These are phyloP conservation scores for Oxytorus armatus DNA, from an alignment of 2,888 invertebrate species.

Conservation along the genomic window DNA sequence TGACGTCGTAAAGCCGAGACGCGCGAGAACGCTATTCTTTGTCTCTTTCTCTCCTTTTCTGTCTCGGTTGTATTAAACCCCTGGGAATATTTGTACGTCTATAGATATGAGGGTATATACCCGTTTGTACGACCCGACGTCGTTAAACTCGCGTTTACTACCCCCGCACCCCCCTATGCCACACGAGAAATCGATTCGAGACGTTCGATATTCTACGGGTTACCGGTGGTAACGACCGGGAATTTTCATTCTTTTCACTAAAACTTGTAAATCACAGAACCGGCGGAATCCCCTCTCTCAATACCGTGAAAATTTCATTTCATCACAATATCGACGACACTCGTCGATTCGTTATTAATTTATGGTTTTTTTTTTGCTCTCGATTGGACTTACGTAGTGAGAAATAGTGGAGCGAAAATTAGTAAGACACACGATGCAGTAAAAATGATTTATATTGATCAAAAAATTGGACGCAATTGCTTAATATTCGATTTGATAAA, in stretches of 20 bases:
- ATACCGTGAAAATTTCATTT: too few relatives aligned
- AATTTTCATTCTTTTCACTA: constrained; percentile 57
- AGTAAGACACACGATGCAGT: too few relatives aligned
- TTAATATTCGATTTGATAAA: too few relatives aligned
- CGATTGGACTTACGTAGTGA: not conserved
- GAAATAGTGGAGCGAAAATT: not conserved
- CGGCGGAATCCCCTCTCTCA: too few relatives aligned
- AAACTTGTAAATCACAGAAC: constrained; percentile 58
- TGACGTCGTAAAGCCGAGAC: constrained; percentile 57
- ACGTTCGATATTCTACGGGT: constrained; percentile 63
- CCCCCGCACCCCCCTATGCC: constrained; percentile 20
- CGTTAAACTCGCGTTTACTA: constrained; percentile 64
- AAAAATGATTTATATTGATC: constrained; percentile 8
- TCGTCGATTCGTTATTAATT: not conserved
- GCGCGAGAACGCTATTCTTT: constrained; percentile 43
- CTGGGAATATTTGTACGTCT: constrained; percentile 17
- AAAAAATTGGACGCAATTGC: too few relatives aligned
- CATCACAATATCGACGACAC: not conserved
- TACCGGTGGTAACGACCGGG: constrained; percentile 61
- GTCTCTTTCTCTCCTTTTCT: constrained; percentile 15
- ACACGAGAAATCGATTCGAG: constrained; percentile 57
- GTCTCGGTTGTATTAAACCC: constrained; percentile 25
- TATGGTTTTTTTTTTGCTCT: not conserved
- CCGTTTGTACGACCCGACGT: constrained; percentile 42
- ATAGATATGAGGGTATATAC: constrained; percentile 2